A percentile compares a stretch with the other conserved stretches of the same genome.
phyloP scores from a whole-genome alignment of 2,888 invertebrate species.

The Ferdinandea cuprea region DNA sequence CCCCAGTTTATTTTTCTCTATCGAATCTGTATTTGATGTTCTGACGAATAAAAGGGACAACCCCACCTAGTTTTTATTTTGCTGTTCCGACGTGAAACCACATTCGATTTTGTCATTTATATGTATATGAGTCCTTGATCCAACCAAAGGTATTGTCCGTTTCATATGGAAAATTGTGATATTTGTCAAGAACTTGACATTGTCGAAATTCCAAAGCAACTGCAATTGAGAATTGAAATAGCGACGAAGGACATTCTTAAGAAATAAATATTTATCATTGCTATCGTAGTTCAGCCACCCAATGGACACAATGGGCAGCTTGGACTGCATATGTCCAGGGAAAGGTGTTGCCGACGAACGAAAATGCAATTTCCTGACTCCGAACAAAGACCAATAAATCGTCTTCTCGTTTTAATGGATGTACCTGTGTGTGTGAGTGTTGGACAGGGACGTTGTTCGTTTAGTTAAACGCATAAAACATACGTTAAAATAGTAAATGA shows the following conservation, averaged over 20 bases:
- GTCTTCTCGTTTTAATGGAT: constrained; percentile 37
- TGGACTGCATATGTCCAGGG: neutral
- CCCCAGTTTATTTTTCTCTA: neutral
- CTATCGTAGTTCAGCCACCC: constrained; percentile 2
- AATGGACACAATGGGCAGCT: neutral
- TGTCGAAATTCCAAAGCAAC: constrained; percentile 34
- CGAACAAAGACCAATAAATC: constrained; percentile 45
- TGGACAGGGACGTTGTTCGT: neutral
- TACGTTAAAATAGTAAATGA: constrained; percentile 49
- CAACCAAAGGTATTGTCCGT: neutral
- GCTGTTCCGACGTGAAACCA: neutral
- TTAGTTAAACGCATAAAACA: constrained; percentile 48
- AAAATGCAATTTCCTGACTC: constrained; percentile 64
- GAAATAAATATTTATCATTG: constrained; percentile 56
- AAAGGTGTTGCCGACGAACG: constrained; percentile 36
- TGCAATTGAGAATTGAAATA: constrained; percentile 27
- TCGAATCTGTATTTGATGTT: constrained; percentile 23
- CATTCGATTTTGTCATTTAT: neutral
- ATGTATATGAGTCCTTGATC: neutral
- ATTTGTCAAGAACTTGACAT: constrained; percentile 59
- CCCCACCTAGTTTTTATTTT: neutral
- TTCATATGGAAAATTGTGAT: constrained; percentile 27
- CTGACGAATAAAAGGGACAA: constrained; percentile 1
- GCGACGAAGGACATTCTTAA: constrained; percentile 11
- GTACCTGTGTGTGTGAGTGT: neutral